phyloP scores from a whole-genome alignment of 2,797 vertebrate genomes.

The Sebastes hubbsi region DNA sequence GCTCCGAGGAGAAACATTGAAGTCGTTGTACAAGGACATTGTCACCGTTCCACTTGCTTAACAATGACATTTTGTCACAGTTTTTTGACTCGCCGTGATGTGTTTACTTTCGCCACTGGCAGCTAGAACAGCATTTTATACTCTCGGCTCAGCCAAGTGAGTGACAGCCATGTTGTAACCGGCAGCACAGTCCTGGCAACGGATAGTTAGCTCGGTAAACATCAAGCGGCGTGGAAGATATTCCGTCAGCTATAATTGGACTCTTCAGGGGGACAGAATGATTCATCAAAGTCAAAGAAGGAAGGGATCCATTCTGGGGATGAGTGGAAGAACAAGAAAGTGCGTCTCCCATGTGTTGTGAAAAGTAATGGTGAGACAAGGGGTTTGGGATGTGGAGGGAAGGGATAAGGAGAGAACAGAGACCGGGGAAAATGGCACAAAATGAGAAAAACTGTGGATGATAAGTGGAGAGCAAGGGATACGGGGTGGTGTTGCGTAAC shows the following conservation, averaged over 20 bases:
- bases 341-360: constrained; percentile 4
- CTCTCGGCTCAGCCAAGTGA: constrained; percentile 37
- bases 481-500: constrained; percentile 44
- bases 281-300: constrained; percentile 60
- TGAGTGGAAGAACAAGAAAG: constrained; percentile 34
- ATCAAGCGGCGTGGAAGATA: constrained; percentile 19
- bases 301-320: constrained; percentile 25
- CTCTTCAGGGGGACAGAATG: constrained; percentile 37
- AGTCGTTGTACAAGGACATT: constrained; percentile 6
- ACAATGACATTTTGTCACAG: constrained; percentile 26
- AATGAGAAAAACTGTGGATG: constrained; percentile 57
- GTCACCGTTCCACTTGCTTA: constrained; percentile 14
- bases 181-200: constrained; percentile 31
- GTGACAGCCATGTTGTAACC: constrained; percentile 38
- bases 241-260: constrained; percentile 59
- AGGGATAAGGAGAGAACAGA: neutral
- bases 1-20: neutral
- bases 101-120: constrained; percentile 41
- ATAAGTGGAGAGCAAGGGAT: constrained; percentile 52
- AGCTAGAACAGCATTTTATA: constrained; percentile 18
- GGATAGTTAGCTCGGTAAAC: constrained; percentile 50
- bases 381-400: constrained; percentile 21
- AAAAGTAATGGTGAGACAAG: constrained; percentile 38
- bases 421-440: constrained; percentile 38
- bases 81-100: constrained; percentile 10